Base-by-base conservation (phyloP, 2,113 vertebrate species). In the Tringa solitaria region DNA sequence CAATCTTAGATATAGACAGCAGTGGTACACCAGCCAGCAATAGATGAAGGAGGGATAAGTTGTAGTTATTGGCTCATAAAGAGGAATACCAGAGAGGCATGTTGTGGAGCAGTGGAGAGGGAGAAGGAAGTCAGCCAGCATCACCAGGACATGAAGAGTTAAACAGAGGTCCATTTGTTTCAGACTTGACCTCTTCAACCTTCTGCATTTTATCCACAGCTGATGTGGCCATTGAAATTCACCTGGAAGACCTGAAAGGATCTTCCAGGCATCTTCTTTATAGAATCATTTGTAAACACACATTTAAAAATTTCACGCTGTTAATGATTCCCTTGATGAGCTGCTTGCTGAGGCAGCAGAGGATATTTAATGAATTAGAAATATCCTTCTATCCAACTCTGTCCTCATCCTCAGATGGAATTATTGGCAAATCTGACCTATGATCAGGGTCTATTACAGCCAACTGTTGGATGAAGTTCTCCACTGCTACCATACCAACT, bases 261-360 rank as follows among this genome's bases (percentile, higher is more conserved):
- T 95, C 37, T 79, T 94, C 17, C 11, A 88, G 48, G 21, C 48
- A 46, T 53, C 72, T 48, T 80, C 70, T 50, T 85, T 61, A 73
- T 8, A 54, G 50, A 88, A 80, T 83, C 16, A 48, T 93, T 89
- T 95, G 59, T 95, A 94, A 96, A 94, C 59, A 94, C 35, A 35
- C 21, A 53, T 94, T 95, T 90, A 57, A 96, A 96, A 94, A 73
- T 90, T 91, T 93, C 87, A 85, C 0, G 0, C 75, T 85, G 39
- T 37, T 96, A 95, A 92, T 92, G 75, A 90, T 91, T 87, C 87
- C 72, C 45, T 65, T 93, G 89, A 85, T 65, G 63, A 85, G 20
- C 33, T 91, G 45, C 65, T 91, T 93, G 80, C 65, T 89, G 87
- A 87, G 80, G 76, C 86, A 95, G 68, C 46, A 75, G 77, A 89